Evolutionary conservation across 1,140 invertebrate species (phyloP).

Genomic region (Drosophila mauritiana): DNA sequence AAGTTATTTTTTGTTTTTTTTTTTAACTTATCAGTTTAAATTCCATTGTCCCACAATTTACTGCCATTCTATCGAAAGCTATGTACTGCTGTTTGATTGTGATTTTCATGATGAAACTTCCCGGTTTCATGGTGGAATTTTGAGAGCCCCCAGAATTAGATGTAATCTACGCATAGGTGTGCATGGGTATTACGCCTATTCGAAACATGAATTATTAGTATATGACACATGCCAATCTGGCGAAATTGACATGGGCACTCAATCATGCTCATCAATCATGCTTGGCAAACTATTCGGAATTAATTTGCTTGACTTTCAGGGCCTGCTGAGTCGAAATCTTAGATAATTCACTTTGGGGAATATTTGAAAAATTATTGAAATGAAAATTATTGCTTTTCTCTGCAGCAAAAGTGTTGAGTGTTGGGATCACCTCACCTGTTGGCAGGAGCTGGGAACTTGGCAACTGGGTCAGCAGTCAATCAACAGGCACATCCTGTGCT

Average conservation of each 20-base stretch:
- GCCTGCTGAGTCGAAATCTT: too few species aligned
- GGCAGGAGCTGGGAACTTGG: not conserved
- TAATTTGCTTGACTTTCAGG: too few species aligned
- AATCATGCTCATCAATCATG: not conserved
- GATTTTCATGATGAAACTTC: not conserved
- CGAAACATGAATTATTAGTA: slow-evolving; percentile 13
- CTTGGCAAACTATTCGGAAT: not conserved
- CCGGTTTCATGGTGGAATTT: not conserved
- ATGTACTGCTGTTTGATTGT: not conserved
- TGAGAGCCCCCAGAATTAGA: not conserved
- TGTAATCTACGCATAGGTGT: not conserved
- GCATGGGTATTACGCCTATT: not conserved
- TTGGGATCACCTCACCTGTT: not conserved
- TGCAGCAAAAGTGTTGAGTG: not conserved
- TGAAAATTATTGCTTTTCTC: not conserved
- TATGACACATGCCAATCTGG: slow-evolving; percentile 4
- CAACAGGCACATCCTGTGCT: slow-evolving; percentile 13
- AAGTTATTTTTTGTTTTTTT: too few species aligned
- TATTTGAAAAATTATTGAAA: not conserved
- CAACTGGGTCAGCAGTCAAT: slow-evolving; percentile 64
- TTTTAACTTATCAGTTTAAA: not conserved
- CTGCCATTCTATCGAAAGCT: not conserved
- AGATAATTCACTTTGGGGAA: not conserved
- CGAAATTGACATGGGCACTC: slow-evolving; percentile 5
- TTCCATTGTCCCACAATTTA: not conserved